These are phyloP conservation scores for Aplochiton taeniatus DNA, from an alignment of 2,797 vertebrate genomes.

Conservation along the genomic window DNA sequence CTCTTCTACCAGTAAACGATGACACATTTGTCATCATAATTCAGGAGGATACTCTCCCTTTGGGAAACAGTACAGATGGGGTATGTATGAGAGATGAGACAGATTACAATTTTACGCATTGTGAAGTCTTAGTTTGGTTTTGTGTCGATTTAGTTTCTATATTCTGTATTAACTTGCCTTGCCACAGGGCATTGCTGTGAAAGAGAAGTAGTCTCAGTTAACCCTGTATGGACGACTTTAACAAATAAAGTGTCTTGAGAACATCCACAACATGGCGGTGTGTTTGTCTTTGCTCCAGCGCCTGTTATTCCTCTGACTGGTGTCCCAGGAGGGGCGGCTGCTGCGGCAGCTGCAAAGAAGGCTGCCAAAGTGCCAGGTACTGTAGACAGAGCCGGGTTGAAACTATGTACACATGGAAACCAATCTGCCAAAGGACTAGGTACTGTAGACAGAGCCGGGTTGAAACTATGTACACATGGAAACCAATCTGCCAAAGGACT, in stretches of 20 bases:
- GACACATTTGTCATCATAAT: too few relatives aligned
- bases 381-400: constrained; percentile 17
- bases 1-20: too few relatives aligned
- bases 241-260: not conserved
- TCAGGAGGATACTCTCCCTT: too few relatives aligned
- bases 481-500: constrained; percentile 83
- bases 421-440: constrained; percentile 86
- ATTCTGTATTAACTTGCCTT: not conserved
- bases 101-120: too few relatives aligned
- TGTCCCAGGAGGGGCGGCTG: constrained; percentile 79
- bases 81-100: too few relatives aligned
- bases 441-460: constrained; percentile 65
- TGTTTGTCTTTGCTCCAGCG: constrained; percentile 63
- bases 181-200: too few relatives aligned
- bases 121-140: not conserved
- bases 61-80: too few relatives aligned
- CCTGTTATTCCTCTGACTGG: constrained; percentile 84
- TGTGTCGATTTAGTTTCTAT: not conserved
- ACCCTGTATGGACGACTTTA: too few relatives aligned
- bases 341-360: constrained; percentile 74
- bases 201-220: too few relatives aligned
- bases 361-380: constrained; percentile 85
- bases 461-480: too few relatives aligned
- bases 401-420: too few relatives aligned
- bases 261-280: constrained; percentile 25